Evolutionary conservation across 1,140 invertebrate genomes (phyloP), one percentile per base, ranked within the genome.

Genomic region (Schmidtea mediterranea): DNA sequence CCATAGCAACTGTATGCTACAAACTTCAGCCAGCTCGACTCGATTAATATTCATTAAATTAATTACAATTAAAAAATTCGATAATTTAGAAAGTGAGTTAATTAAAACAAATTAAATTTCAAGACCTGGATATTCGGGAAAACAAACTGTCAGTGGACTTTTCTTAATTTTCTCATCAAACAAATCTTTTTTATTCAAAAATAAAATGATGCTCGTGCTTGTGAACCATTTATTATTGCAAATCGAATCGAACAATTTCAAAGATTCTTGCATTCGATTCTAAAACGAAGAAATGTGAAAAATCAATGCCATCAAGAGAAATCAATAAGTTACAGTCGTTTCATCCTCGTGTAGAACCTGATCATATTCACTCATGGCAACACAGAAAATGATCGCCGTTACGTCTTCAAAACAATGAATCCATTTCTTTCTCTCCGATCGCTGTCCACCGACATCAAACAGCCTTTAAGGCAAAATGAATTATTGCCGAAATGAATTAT

Each of bases 301-400:
- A 37, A 9, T 37, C 36, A 37, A 37, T 9, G 15, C 9, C 15
- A 37, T 9, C 36, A 15, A 37, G 15, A 9, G 9, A 37, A 37
- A 37, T 10, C 15, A 10, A 37, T 10, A 37, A 37, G 9, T 37
- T 15, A 37, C 41, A 8, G 45, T 46, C 8, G 45, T 32, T 59
- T 73, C 72, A 49, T 71, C 73, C 56, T 73, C 72, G 36, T 73
- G 72, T 46, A 73, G 57, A 43, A 73, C 70, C 59, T 73, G 72
- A 54, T 72, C 70, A 55, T 72, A 72, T 62, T 72, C 70, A 55
- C 62, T 68, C 58, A 70, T 63, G 56, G 71, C 71, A 36, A 72
- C 71, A 54, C 73, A 59, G 57, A 73, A 73, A 65, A 73, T 73
- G 53, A 73, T 73, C 55, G 72, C 72, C 51, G 71, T 73, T 72